Evolutionary conservation across 2,113 vertebrate genomes (phyloP).

Genomic region (Aix galericulata): DNA sequence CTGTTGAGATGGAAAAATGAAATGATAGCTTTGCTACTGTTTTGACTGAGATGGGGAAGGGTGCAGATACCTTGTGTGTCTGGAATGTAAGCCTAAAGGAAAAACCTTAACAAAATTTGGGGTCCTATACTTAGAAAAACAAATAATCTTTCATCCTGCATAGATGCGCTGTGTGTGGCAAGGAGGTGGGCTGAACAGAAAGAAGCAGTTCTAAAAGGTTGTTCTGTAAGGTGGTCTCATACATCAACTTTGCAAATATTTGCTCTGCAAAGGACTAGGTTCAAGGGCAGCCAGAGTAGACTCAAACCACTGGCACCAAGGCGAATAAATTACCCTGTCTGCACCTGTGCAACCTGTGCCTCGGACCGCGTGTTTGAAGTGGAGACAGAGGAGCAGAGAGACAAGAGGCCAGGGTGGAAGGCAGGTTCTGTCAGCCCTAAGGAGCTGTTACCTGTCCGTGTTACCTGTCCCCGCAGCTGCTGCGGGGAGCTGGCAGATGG

Average conservation of each 20-base stretch:
- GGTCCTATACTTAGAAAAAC: not conserved
- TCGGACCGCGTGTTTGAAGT: not conserved
- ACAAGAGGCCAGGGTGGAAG: not conserved
- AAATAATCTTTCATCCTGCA: not conserved
- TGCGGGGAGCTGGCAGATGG: not conserved
- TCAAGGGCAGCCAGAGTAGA: not conserved
- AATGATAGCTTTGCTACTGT: not conserved
- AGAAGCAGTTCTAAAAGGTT: not conserved
- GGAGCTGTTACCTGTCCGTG: not conserved
- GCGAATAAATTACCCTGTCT: not conserved
- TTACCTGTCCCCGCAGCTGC: too few relatives aligned
- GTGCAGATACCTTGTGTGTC: not conserved
- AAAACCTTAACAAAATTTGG: not conserved
- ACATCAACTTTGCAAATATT: not conserved
- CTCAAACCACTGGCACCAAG: not conserved
- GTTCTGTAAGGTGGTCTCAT: not conserved
- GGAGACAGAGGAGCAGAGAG: not conserved
- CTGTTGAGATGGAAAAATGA: not conserved
- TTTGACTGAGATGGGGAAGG: not conserved
- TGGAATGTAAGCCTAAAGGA: not conserved
- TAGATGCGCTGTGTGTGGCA: accelerated
- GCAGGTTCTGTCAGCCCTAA: not conserved
- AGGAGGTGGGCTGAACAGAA: not conserved
- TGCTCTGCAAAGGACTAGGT: not conserved
- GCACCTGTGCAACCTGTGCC: too few relatives aligned